Percentiles rank a stretch among this genome's conserved stretches.
Evolutionary conservation across 2,888 invertebrate species (phyloP).

Genomic region (Apotomis turbidana): DNA sequence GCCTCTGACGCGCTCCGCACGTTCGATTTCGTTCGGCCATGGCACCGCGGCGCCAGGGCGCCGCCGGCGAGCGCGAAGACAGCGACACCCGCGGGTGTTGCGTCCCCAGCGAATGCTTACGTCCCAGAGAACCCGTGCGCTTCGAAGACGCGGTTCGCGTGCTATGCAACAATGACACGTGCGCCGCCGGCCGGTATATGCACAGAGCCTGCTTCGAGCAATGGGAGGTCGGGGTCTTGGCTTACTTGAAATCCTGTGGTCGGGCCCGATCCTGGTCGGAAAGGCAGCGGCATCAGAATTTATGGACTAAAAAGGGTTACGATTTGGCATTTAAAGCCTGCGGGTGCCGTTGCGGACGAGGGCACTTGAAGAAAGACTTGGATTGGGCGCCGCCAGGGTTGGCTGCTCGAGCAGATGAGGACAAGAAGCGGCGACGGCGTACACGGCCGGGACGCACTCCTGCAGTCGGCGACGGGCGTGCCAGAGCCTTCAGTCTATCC

Average conservation of each 20-base stretch:
- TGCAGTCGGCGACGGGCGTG: slow-evolving; percentile 77
- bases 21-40: slow-evolving; percentile 79
- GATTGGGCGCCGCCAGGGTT: slow-evolving; percentile 93
- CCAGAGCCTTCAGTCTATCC: slow-evolving; percentile 90
- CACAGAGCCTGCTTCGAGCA: slow-evolving; percentile 97
- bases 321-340: slow-evolving; percentile 98
- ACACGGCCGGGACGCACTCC: slow-evolving; percentile 69
- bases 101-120: slow-evolving; percentile 92
- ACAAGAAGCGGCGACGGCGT: slow-evolving; percentile 76
- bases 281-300: slow-evolving; percentile 95
- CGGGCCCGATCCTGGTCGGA: slow-evolving; percentile 97
- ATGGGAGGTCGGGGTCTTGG: slow-evolving; percentile 95
- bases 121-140: slow-evolving; percentile 86
- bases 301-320: slow-evolving; percentile 99
- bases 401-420: slow-evolving; percentile 78
- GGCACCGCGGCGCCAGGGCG: slow-evolving; percentile 81
- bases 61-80: slow-evolving; percentile 76
- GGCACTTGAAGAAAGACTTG: slow-evolving; percentile 96
- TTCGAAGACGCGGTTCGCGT: slow-evolving; percentile 93
- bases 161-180: slow-evolving; percentile 97
- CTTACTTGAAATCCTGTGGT: slow-evolving; percentile 95
- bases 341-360: slow-evolving; percentile 96
- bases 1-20: slow-evolving; percentile 80
- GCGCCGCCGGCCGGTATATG: slow-evolving; percentile 95
- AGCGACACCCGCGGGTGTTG: slow-evolving; percentile 88